Evolutionary conservation across 2,113 vertebrate genomes (phyloP), one percentile per base, ranked within the genome.

Genomic region (Nestor notabilis): DNA sequence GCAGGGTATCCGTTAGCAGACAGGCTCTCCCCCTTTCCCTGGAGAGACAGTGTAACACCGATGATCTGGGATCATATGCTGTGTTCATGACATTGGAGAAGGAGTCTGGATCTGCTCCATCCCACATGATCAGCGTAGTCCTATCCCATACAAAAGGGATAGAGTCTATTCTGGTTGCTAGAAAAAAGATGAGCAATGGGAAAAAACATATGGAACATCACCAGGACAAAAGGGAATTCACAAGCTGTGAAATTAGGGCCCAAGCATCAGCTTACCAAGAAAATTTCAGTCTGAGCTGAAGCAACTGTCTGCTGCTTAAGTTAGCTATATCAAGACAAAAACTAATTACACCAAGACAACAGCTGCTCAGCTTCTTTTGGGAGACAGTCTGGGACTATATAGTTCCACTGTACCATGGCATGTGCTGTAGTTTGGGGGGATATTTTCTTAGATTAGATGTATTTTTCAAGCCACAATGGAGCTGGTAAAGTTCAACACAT

Each of bases 81-180:
- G 7, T 53, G 21, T 7, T 76, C 4, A 5, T 28, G 46, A 49
- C 31, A 43, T 13, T 13, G 10, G 7, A 80, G 5, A 80, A 9
- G 10, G 44, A 80, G 17, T 8, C 44, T 10, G 39, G 52, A 50
- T 83, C 56, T 91, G 16, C 12, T 79, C 39, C 44, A 58, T 4
- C 2, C 13, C 10, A 60, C 31, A 13, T 0, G 0, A 61, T 39
- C 33, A 56, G 44, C 52, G 77, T 50, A 28, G 20, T 64, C 18
- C 37, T 64, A 6, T 14, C 19, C 27, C 10, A 3, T 27, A 12
- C 3, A 7, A 8, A 60, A 35, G 13, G 44, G 44, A 77, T 77
- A 87, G 49, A 11, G 39, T 10, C 5, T 47, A 10, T 21, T 56
- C 17, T 49, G 18, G 47, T n/a, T 91, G 63, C 49, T 29, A 65